These are phyloP conservation scores for Zaprionus ghesquierei DNA, from an alignment of 1,140 invertebrate species.

Conservation along the genomic window DNA sequence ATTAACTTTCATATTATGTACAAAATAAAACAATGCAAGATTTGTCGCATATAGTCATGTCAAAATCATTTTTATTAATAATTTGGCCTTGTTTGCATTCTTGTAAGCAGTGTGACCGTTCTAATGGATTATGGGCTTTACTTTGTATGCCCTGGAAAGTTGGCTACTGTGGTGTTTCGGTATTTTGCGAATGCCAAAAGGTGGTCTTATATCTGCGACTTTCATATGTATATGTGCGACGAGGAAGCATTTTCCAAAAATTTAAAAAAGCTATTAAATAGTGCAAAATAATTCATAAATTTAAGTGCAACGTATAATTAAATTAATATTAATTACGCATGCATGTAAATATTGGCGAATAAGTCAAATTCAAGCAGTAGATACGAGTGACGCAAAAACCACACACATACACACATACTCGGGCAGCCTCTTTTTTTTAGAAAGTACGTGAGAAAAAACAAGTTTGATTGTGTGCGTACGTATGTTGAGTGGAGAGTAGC, in stretches of 20 bases:
- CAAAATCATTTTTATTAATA: not conserved
- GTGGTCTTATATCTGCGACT: slow-evolving; percentile 26
- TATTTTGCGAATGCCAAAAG: slow-evolving; percentile 7
- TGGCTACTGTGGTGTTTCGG: not conserved
- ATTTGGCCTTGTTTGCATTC: not conserved
- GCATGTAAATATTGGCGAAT: slow-evolving; percentile 26
- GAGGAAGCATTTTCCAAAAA: slow-evolving; percentile 64
- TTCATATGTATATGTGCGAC: slow-evolving; percentile 55
- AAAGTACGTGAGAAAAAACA: slow-evolving; percentile 71
- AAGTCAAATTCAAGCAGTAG: slow-evolving; percentile 14
- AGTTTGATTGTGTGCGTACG: slow-evolving; percentile 63
- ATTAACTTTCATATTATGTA: not conserved
- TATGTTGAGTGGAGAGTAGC: slow-evolving; percentile 63
- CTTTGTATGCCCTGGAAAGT: not conserved
- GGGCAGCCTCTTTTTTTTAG: slow-evolving; percentile 48
- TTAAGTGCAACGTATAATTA: slow-evolving; percentile 63
- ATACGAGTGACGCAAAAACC: slow-evolving; percentile 51
- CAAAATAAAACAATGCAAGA: not conserved
- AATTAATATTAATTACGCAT: slow-evolving; percentile 27
- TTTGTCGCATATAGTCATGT: not conserved
- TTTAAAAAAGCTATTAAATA: slow-evolving; percentile 51
- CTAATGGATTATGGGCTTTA: not conserved
- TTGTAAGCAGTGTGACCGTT: not conserved
- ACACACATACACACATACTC: slow-evolving; percentile 28
- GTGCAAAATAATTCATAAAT: slow-evolving; percentile 64